phyloP scores from a whole-genome alignment of 2,888 invertebrate genomes.

The Scelioninae gen. 2 region DNA sequence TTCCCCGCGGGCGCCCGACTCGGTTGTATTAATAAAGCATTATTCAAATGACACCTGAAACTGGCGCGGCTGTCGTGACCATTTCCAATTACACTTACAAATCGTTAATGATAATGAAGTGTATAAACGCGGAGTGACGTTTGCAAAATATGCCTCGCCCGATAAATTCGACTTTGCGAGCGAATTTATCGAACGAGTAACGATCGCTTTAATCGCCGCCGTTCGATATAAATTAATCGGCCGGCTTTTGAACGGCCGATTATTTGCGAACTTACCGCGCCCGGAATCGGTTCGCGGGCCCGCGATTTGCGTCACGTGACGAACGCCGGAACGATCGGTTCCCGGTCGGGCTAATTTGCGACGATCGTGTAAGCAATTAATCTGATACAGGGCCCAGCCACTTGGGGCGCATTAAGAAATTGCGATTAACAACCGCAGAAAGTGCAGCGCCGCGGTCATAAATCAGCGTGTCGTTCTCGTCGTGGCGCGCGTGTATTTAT shows the following conservation, averaged over 20 bases:
- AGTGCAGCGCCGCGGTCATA: constrained; percentile 48
- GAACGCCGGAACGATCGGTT: constrained; percentile 20
- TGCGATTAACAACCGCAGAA: constrained; percentile 40
- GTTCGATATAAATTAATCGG: constrained; percentile 39
- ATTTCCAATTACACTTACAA: constrained; percentile 38
- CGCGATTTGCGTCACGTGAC: constrained; percentile 23
- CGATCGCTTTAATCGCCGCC: constrained; percentile 24
- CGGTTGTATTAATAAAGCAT: constrained; percentile 39
- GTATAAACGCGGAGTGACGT: constrained; percentile 37
- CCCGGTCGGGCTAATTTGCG: constrained; percentile 30
- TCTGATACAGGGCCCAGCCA: constrained; percentile 43
- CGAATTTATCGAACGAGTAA: constrained; percentile 35
- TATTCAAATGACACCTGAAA: constrained; percentile 42
- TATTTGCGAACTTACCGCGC: no score
- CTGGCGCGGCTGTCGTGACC: constrained; percentile 9
- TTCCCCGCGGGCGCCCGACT: not conserved
- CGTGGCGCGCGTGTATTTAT: constrained; percentile 53
- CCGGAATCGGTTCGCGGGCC: no score
- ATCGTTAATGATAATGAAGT: constrained; percentile 45
- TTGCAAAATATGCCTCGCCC: constrained; percentile 30
- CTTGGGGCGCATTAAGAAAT: constrained; percentile 37
- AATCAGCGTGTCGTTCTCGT: constrained; percentile 60
- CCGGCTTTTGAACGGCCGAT: constrained; percentile 4
- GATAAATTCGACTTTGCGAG: constrained; percentile 39
- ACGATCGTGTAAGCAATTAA: constrained; percentile 48